These are phyloP conservation scores for Eurypyga helias DNA, from an alignment of 2,113 vertebrate genomes.

Conservation along the genomic window DNA sequence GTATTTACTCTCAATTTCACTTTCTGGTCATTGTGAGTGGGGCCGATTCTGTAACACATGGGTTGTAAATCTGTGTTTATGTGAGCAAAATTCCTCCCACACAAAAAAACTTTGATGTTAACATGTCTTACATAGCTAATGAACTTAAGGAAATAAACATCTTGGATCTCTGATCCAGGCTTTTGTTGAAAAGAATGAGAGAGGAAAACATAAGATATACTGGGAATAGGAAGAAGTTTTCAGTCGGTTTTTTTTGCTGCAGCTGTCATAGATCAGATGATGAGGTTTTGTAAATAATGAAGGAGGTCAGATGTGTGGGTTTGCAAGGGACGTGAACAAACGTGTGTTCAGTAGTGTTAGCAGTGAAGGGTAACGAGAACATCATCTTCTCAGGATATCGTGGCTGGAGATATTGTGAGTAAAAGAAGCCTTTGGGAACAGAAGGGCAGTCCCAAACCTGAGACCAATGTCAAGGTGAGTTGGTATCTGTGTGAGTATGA, in stretches of 20 bases:
- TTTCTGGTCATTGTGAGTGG: background rate
- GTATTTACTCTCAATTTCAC: background rate
- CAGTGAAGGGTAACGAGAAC: background rate
- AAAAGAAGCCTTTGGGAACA: conserved; percentile 94
- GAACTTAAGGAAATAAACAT: background rate
- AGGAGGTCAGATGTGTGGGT: background rate
- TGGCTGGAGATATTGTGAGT: conserved; percentile 88
- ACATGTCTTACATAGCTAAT: background rate
- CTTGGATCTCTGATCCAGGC: background rate
- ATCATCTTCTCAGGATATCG: conserved; percentile 82
- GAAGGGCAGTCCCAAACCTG: conserved; percentile 73
- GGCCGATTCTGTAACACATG: background rate
- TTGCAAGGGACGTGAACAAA: background rate
- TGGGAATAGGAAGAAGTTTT: background rate
- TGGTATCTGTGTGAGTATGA: background rate
- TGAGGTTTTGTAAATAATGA: background rate
- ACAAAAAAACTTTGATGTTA: background rate
- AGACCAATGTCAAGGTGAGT: conserved; percentile 61
- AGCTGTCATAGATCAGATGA: background rate
- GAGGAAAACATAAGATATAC: background rate
- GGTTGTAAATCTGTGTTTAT: background rate
- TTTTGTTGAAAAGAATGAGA: background rate
- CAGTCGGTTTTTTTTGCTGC: background rate
- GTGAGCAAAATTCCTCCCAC: background rate
- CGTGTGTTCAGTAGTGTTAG: background rate